Evolutionary conservation across 2,113 vertebrate genomes (phyloP).

Genomic region (Polyodon spathula): DNA sequence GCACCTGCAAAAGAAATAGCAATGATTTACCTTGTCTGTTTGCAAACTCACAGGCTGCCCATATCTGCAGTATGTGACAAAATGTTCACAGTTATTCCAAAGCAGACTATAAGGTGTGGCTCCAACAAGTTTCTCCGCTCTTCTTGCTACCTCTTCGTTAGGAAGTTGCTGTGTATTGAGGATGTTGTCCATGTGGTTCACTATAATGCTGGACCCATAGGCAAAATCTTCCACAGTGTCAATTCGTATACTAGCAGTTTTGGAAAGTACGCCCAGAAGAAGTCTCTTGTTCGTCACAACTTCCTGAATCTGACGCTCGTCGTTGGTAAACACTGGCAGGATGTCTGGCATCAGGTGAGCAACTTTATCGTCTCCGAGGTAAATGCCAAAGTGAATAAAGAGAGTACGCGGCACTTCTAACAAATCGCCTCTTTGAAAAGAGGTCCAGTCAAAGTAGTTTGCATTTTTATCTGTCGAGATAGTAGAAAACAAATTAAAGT

Average conservation of each 20-base stretch:
- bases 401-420: conserved; percentile 81
- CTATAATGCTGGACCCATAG: conserved; percentile 68
- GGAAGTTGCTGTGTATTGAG: conserved; percentile 47
- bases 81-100: conserved; percentile 96
- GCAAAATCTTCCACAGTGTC: conserved; percentile 87
- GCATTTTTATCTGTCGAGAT: conserved; percentile 21
- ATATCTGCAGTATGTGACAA: conserved; percentile 82
- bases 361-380: conserved; percentile 78
- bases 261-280: conserved; percentile 70
- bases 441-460: conserved; percentile 28
- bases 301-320: conserved; percentile 48
- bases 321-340: conserved; percentile 60
- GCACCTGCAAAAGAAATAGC: background rate
- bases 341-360: conserved; percentile 93
- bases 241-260: conserved; percentile 71
- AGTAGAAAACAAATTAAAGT: conserved; percentile 49
- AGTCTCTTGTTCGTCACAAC: conserved; percentile 84
- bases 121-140: conserved; percentile 73
- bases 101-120: conserved; percentile 73
- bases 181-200: conserved; percentile 65
- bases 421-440: conserved; percentile 70
- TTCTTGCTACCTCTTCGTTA: conserved; percentile 63
- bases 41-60: conserved; percentile 67
- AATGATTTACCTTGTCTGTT: conserved; percentile 71
- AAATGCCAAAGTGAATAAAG: conserved; percentile 85